Percentiles rank a stretch among this genome's conserved stretches.
Conservation (phyloP, 2,113 vertebrate genomes). For the Tylochromis polylepis region DNA sequence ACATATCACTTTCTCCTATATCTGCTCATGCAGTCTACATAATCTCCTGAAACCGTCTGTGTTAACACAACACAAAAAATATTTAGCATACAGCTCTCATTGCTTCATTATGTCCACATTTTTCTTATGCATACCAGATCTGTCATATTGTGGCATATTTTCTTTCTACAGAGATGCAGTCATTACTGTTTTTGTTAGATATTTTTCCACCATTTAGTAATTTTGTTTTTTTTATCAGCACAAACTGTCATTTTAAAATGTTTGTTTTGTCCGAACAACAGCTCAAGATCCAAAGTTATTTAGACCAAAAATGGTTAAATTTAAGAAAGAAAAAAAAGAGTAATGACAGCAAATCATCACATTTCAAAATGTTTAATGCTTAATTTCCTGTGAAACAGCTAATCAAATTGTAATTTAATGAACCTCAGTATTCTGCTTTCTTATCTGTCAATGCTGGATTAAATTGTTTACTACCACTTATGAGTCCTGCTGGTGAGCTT, state of each 20-base stretch:
- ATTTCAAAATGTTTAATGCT: not conserved
- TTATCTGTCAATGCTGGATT: not conserved
- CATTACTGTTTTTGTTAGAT: not conserved
- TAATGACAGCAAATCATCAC: not conserved
- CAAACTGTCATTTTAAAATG: not conserved
- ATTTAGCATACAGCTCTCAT: not conserved
- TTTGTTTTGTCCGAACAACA: not conserved
- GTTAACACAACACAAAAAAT: not conserved
- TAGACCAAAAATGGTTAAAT: not conserved
- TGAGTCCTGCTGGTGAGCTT: not conserved
- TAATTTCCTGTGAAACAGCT: not conserved
- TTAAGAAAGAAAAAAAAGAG: not conserved
- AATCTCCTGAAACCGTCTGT: not conserved
- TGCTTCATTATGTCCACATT: not conserved
- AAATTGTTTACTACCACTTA: not conserved
- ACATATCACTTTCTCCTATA: not conserved
- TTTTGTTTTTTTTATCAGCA: not conserved
- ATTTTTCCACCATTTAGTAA: not conserved
- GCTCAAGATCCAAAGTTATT: not conserved
- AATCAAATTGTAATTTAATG: not conserved
- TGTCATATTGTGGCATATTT: not conserved
- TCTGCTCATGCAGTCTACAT: not conserved
- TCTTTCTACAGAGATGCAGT: not conserved
- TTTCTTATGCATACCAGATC: not conserved
- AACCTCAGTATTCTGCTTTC: not conserved